Percentiles rank a stretch among this genome's conserved stretches.
Evolutionary conservation across 2,113 vertebrate species (phyloP).

Genomic region (Takifugu flavidus): DNA sequence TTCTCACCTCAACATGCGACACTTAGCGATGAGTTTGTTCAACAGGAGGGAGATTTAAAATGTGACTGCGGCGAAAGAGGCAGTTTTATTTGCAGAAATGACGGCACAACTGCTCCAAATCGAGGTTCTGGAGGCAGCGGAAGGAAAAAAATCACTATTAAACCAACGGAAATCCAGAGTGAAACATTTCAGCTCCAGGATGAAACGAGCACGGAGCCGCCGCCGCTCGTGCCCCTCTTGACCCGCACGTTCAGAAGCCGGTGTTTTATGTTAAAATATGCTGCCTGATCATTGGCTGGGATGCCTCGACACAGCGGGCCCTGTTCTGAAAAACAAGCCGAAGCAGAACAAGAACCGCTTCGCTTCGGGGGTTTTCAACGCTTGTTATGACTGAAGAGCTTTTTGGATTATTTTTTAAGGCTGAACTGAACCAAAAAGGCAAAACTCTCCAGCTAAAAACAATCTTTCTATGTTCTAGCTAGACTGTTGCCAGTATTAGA

Average conservation of each 20-base stretch:
- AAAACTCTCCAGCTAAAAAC: constrained; percentile 8
- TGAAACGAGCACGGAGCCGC: constrained; percentile 2
- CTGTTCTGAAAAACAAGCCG: neutral
- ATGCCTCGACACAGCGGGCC: neutral
- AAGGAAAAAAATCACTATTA: no score
- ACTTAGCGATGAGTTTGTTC: no score
- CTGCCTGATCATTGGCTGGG: no score
- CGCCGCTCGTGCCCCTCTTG: neutral
- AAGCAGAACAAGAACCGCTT: constrained; percentile 9
- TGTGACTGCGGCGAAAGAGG: no score
- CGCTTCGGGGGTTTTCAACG: neutral
- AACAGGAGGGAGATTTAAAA: no score
- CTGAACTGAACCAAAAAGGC: constrained; percentile 29
- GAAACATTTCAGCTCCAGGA: no score
- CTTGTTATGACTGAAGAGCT: constrained; percentile 3
- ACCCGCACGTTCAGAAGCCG: neutral
- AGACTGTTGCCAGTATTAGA: constrained; percentile 38
- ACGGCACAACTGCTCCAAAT: no score
- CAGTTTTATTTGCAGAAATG: no score
- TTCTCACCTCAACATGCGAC: no score
- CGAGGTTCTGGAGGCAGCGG: no score
- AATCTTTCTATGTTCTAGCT: constrained; percentile 6
- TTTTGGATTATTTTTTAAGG: constrained; percentile 19
- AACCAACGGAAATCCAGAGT: no score
- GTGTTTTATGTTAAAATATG: neutral